Conservation (phyloP, 1,140 invertebrate species). For the Diploscapter pachys region DNA sequence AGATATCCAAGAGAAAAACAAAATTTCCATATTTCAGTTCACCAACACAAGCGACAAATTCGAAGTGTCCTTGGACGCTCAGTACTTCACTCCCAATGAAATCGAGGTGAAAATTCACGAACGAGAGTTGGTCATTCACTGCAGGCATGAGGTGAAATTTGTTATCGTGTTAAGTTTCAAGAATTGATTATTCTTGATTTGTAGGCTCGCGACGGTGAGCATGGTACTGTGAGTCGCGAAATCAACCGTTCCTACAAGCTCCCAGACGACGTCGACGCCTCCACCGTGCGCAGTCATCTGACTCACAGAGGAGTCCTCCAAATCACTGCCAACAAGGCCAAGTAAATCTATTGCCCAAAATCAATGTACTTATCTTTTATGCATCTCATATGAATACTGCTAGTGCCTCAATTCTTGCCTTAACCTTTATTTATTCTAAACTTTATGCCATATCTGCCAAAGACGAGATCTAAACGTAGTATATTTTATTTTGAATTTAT, state of each 20-base stretch:
- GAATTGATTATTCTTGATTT: neutral
- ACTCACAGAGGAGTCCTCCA: conserved; percentile 46
- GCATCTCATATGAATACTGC: no score
- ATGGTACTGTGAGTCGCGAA: conserved; percentile 53
- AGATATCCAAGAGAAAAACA: neutral
- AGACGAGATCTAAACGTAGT: no score
- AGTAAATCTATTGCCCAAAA: conserved; percentile 24
- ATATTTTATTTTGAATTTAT: no score
- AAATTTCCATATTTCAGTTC: conserved; percentile 33
- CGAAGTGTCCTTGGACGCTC: conserved; percentile 55
- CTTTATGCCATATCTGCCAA: no score
- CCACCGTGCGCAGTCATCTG: conserved; percentile 51
- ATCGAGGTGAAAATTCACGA: conserved; percentile 56
- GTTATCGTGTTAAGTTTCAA: conserved; percentile 1
- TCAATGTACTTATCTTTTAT: no score
- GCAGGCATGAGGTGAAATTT: conserved; percentile 45
- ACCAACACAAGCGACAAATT: conserved; percentile 54
- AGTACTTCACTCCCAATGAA: conserved; percentile 55
- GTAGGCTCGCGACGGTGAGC: conserved; percentile 45
- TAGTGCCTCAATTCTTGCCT: no score
- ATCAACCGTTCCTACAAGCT: conserved; percentile 53
- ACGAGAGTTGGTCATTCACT: conserved; percentile 52
- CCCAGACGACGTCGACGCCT: conserved; percentile 50
- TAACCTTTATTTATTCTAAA: no score
- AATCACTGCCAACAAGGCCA: conserved; percentile 51